Conservation (phyloP, 2,113 vertebrate genomes). For the Porphyrio hochstetteri region DNA sequence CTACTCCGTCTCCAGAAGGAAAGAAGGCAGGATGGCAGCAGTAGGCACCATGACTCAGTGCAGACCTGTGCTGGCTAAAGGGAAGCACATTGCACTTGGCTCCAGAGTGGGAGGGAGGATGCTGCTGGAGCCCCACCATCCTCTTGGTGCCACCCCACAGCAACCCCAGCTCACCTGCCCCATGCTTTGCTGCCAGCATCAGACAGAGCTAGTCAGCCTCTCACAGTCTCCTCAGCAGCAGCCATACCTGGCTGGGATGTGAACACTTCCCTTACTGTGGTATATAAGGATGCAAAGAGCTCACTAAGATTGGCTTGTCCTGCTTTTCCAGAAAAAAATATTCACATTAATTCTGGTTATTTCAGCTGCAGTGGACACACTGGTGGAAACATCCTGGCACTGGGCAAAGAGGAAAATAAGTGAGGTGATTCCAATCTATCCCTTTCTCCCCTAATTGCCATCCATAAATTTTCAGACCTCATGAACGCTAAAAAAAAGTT, state of each 20-base stretch:
- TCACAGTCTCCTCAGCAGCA: not conserved
- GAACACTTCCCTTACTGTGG: not conserved
- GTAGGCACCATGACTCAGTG: too few species aligned
- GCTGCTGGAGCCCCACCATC: not conserved
- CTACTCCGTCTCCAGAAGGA: not conserved
- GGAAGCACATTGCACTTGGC: not conserved
- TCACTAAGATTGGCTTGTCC: not conserved
- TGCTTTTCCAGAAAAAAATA: not conserved
- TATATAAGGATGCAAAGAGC: not conserved
- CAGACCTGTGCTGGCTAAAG: not conserved
- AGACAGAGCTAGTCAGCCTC: not conserved
- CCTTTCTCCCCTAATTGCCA: not conserved
- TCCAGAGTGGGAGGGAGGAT: not conserved
- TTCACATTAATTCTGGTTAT: not conserved
- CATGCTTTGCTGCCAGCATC: not conserved
- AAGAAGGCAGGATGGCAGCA: fast-evolving
- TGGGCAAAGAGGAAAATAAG: not conserved
- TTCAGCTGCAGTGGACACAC: not conserved
- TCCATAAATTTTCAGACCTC: not conserved
- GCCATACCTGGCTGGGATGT: not conserved
- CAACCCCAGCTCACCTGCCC: not conserved
- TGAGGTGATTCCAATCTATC: not conserved
- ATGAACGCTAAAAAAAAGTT: not conserved
- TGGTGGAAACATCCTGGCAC: not conserved
- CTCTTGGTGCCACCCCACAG: not conserved